phyloP scores from a whole-genome alignment of 2,113 vertebrate genomes.

The Smithornis capensis region DNA sequence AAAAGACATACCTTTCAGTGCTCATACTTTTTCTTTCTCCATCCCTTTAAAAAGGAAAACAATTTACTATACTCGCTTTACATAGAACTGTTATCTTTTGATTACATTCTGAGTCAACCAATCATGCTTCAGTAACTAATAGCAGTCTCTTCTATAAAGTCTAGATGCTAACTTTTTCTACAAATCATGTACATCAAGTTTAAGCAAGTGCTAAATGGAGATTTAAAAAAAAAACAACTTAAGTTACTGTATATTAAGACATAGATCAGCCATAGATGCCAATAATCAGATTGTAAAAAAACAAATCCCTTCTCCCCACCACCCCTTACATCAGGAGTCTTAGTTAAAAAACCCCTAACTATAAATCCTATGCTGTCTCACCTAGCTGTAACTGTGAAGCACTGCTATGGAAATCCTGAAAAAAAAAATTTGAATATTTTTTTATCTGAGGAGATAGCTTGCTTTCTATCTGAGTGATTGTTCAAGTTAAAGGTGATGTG shows the following conservation, averaged over 20 bases:
- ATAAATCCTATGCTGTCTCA: background rate
- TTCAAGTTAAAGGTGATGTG: background rate
- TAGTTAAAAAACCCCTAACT: background rate
- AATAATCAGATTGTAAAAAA: background rate
- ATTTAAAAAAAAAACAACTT: background rate
- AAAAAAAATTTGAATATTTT: background rate
- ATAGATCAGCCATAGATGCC: background rate
- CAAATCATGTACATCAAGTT: background rate
- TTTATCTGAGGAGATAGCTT: background rate
- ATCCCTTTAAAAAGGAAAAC: constrained; percentile 78
- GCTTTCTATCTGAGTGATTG: background rate
- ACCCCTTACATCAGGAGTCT: background rate
- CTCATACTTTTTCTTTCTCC: constrained; percentile 98
- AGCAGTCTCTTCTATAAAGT: background rate
- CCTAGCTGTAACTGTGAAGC: background rate
- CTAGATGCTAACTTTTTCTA: background rate
- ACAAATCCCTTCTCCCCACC: background rate
- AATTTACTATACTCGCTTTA: background rate
- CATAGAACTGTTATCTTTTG: background rate
- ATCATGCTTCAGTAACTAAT: background rate
- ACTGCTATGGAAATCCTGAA: background rate
- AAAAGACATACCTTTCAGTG: constrained; percentile 86
- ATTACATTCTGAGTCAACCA: background rate
- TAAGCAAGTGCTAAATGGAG: background rate
- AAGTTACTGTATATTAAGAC: background rate